phyloP scores from a whole-genome alignment of 2,113 vertebrate genomes.

The Upupa epops region DNA sequence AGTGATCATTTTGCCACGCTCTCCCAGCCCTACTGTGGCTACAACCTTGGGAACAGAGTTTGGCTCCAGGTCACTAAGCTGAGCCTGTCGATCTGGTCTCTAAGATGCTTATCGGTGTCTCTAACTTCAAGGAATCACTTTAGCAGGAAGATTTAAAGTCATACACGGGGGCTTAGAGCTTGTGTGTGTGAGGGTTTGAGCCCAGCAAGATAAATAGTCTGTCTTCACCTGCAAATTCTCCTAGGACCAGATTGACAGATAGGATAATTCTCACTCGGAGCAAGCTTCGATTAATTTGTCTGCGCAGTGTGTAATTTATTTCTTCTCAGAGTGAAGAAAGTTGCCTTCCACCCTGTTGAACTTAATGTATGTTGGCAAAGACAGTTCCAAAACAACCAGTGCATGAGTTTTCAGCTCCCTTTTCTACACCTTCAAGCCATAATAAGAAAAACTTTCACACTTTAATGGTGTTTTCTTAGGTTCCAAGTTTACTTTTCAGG shows the following conservation, averaged over 20 bases:
- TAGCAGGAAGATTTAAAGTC: neutral
- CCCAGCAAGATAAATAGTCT: neutral
- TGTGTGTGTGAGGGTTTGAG: neutral
- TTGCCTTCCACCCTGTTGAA: neutral
- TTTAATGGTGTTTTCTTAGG: neutral
- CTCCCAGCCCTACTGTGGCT: rapidly evolving
- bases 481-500: neutral
- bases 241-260: neutral
- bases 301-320: neutral
- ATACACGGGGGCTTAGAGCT: neutral
- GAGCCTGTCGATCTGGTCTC: neutral
- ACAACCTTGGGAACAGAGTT: neutral
- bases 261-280: neutral
- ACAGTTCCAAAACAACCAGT: neutral
- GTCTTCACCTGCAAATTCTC: neutral
- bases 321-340: neutral
- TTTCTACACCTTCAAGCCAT: neutral
- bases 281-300: neutral
- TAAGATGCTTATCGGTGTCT: neutral
- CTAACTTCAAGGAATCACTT: neutral
- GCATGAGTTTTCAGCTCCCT: neutral
- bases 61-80: neutral
- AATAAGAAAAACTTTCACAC: neutral
- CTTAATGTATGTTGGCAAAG: neutral
- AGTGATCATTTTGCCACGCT: neutral